A percentile compares a stretch with the other conserved stretches of the same genome.
These are phyloP conservation scores for Cyanoderma ruficeps DNA, from an alignment of 2,113 vertebrate species.

Conservation along the genomic window DNA sequence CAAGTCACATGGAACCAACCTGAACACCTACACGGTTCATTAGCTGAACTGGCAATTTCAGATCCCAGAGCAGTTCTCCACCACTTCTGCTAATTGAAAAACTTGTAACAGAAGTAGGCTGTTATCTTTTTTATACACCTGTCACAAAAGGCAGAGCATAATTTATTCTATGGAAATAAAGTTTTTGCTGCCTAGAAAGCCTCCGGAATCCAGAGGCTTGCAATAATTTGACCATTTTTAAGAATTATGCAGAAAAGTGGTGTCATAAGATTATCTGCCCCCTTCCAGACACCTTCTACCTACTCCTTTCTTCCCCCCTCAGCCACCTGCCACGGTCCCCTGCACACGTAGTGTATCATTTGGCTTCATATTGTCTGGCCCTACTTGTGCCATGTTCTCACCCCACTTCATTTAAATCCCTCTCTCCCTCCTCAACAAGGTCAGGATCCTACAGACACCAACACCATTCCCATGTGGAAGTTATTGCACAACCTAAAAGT, in stretches of 20 bases:
- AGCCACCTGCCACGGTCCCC: neutral
- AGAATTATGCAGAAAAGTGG: neutral
- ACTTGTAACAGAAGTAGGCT: constrained; percentile 2
- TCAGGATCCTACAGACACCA: neutral
- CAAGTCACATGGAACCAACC: constrained; percentile 37
- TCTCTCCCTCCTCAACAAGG: neutral
- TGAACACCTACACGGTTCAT: constrained; percentile 38
- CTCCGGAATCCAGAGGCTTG: neutral
- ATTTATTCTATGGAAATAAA: neutral
- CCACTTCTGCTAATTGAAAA: constrained; percentile 36
- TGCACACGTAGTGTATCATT: neutral
- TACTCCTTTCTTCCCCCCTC: neutral
- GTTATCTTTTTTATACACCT: constrained; percentile 3
- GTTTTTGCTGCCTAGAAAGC: neutral
- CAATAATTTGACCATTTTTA: neutral
- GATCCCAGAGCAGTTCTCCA: constrained; percentile 27
- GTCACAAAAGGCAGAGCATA: neutral
- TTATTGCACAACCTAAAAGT: neutral
- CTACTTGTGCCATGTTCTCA: neutral
- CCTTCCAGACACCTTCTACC: neutral
- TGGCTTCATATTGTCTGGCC: neutral
- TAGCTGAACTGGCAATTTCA: constrained; percentile 41
- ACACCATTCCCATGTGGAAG: neutral
- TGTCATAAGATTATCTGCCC: neutral
- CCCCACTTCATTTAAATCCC: neutral